Evolutionary conservation across 2,797 vertebrate species (phyloP).

Genomic region (Acipenser transmontanus): DNA sequence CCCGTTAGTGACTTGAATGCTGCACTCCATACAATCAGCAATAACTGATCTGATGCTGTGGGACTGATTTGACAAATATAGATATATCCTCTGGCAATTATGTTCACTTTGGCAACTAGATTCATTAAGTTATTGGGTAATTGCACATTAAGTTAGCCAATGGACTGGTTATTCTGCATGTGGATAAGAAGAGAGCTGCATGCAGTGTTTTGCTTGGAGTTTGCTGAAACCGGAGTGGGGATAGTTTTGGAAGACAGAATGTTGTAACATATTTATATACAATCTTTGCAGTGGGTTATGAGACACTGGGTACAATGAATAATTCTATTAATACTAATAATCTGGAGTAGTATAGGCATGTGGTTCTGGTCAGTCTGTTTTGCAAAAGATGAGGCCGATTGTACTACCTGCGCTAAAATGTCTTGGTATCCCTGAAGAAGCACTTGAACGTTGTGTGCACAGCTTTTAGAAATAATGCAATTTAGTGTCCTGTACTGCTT

Average conservation of each 20-base stretch:
- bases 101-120: conserved; percentile 25
- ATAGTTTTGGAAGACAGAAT: neutral
- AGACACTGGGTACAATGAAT: neutral
- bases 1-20: conserved; percentile 26
- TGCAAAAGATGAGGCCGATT: conserved; percentile 35
- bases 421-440: conserved; percentile 62
- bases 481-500: no score
- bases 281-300: conserved; percentile 24
- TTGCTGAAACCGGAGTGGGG: conserved; percentile 16
- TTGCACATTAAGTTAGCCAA: conserved; percentile 29
- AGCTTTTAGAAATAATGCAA: conserved; percentile 18
- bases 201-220: conserved; percentile 29
- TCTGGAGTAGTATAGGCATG: conserved; percentile 50
- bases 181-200: conserved; percentile 35
- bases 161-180: conserved; percentile 33
- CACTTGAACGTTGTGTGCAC: conserved; percentile 48
- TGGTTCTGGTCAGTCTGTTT: conserved; percentile 17
- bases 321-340: conserved; percentile 26
- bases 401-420: conserved; percentile 46
- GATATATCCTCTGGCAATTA: conserved; percentile 5
- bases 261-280: conserved; percentile 34
- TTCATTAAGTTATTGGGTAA: conserved; percentile 27
- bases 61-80: conserved; percentile 11
- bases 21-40: conserved; percentile 49
- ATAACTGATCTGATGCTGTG: conserved; percentile 43